A percentile compares a stretch with the other conserved stretches of the same genome.
phyloP scores from a whole-genome alignment of 2,797 vertebrate species.

The Bovichtus diacanthus region DNA sequence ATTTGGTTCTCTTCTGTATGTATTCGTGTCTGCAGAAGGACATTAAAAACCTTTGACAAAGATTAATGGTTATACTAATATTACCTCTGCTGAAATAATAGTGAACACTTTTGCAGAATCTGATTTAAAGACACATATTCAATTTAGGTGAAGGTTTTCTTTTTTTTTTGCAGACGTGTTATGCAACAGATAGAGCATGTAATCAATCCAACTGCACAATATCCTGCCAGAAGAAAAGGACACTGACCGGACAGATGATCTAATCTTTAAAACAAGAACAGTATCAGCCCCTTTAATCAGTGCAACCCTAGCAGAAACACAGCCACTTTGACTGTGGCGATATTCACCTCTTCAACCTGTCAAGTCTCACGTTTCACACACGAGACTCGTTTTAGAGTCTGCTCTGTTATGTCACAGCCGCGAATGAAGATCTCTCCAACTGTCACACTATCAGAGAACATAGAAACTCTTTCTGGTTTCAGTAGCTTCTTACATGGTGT shows the following conservation, averaged over 20 bases:
- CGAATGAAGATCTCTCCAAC: constrained; percentile 28
- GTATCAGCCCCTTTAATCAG: constrained; percentile 14
- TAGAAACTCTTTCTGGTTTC: background rate
- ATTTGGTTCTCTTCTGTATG: background rate
- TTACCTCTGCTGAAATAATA: background rate
- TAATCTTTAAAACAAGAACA: constrained; percentile 12
- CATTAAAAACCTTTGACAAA: background rate
- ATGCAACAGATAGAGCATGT: background rate
- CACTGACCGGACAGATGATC: background rate
- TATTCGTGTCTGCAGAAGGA: background rate
- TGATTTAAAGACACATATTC: background rate
- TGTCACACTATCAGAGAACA: constrained; percentile 12
- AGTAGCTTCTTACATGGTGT: background rate
- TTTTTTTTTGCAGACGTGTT: background rate
- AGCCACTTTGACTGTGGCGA: constrained; percentile 9
- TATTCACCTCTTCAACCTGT: constrained; percentile 3
- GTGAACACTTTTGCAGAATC: background rate
- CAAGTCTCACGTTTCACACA: constrained; percentile 28
- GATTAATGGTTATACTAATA: background rate
- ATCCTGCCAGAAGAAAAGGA: background rate
- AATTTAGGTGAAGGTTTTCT: background rate
- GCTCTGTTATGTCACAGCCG: constrained; percentile 31
- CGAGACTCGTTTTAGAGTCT: constrained; percentile 1
- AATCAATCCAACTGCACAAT: constrained; percentile 11
- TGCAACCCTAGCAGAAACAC: background rate